Percentiles rank a stretch among this genome's conserved stretches.
phyloP scores from a whole-genome alignment of 2,888 invertebrate genomes.

The Drosophila rubida region DNA sequence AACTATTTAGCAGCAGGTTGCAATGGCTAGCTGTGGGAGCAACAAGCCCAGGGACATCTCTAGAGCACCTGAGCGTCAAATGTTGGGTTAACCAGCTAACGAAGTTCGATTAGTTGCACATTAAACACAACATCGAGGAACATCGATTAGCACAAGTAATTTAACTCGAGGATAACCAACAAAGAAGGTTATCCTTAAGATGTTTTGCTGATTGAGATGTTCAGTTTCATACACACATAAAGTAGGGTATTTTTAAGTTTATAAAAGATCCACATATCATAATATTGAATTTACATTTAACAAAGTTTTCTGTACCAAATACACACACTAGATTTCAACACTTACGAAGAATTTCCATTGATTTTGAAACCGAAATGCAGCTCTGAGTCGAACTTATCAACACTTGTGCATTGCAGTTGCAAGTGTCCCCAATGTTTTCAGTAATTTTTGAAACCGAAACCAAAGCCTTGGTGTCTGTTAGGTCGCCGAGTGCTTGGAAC shows the following conservation, averaged over 20 bases:
- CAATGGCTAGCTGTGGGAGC: not conserved
- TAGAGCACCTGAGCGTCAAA: slow-evolving; percentile 47
- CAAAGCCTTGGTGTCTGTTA: slow-evolving; percentile 4
- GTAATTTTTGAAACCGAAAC: slow-evolving; percentile 45
- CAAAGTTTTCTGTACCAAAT: too few relatives aligned
- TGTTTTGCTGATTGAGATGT: not conserved
- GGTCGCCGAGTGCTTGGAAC: slow-evolving; percentile 6
- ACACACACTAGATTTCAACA: too few relatives aligned
- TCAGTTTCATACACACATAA: too few relatives aligned
- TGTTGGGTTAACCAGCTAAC: slow-evolving; percentile 63
- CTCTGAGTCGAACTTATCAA: slow-evolving; percentile 3
- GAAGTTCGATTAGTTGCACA: slow-evolving; percentile 28
- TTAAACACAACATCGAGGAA: slow-evolving; percentile 6
- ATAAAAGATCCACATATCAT: too few relatives aligned
- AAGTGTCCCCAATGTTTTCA: slow-evolving; percentile 21
- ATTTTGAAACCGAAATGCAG: not conserved
- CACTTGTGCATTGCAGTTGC: slow-evolving; percentile 7
- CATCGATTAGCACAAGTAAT: slow-evolving; percentile 5
- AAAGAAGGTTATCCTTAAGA: not conserved
- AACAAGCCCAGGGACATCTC: not conserved
- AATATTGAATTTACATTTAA: too few relatives aligned
- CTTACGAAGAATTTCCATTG: not conserved
- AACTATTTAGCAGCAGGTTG: slow-evolving; percentile 64
- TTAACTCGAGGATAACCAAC: not conserved
- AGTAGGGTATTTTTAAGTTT: too few relatives aligned